A percentile compares a stretch with the other conserved stretches of the same genome.
Evolutionary conservation across 2,797 vertebrate species (phyloP).

Genomic region (Hybognathus amarus): DNA sequence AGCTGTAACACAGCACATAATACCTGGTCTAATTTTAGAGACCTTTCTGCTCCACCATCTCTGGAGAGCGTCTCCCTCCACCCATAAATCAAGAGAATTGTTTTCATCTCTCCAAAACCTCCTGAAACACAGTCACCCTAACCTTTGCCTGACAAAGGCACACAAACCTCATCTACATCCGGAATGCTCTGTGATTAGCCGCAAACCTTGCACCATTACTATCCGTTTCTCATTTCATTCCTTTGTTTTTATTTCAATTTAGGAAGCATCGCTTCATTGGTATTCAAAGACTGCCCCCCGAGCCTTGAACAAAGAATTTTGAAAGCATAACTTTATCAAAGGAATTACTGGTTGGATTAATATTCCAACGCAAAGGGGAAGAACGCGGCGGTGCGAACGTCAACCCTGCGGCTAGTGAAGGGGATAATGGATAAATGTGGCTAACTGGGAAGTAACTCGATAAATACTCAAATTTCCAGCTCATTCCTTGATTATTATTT

Average conservation of each 20-base stretch:
- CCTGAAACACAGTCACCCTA: slow-evolving; percentile 64
- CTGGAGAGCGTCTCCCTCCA: slow-evolving; percentile 64
- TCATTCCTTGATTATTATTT: slow-evolving; percentile 57
- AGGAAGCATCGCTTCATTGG: slow-evolving; percentile 14
- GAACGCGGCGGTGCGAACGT: not conserved
- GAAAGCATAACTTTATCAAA: slow-evolving; percentile 17
- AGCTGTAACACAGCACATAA: slow-evolving; percentile 67
- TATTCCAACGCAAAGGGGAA: slow-evolving; percentile 1
- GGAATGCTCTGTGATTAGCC: not conserved
- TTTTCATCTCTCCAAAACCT: slow-evolving; percentile 71
- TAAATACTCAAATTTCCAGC: slow-evolving; percentile 28
- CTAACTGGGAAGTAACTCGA: slow-evolving; percentile 22
- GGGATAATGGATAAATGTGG: slow-evolving; percentile 13
- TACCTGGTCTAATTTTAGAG: slow-evolving; percentile 61
- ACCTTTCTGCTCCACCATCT: slow-evolving; percentile 29
- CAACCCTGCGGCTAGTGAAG: slow-evolving; percentile 11
- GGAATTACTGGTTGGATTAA: slow-evolving; percentile 28
- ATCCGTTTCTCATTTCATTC: not conserved
- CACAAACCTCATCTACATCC: slow-evolving; percentile 25
- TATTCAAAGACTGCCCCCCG: slow-evolving; percentile 4
- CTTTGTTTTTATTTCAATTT: slow-evolving; percentile 31
- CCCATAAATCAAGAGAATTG: slow-evolving; percentile 68
- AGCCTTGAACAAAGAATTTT: slow-evolving; percentile 12
- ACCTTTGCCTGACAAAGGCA: slow-evolving; percentile 47
- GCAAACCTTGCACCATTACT: not conserved